Evolutionary conservation across 1,140 invertebrate species (phyloP), one percentile per base, ranked within the genome.

Genomic region (Drosophila obscura): DNA sequence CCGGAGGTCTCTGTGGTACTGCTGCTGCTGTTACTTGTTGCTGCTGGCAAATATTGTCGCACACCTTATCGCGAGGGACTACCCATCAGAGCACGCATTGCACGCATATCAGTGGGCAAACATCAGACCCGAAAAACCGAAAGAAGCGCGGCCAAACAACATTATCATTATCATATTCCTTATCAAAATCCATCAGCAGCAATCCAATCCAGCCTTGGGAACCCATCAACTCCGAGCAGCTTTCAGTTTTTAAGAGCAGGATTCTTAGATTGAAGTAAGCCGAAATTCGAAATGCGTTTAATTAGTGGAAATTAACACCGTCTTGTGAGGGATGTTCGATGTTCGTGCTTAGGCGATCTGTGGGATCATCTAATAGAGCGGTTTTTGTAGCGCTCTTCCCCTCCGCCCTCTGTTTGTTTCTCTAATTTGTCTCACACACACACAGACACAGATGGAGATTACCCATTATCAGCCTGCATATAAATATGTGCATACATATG

Each of bases 381-480:
- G 19, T 19, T 1, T 19, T 19, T 19, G 19, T 19, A 19, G 19
- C 41, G 35, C 15, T 46, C 39, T 35, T 1, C 15, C n/a, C 19
- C 15, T 52, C 50, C 13, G 41, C 13, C 22, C 35, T 80, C 59
- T 81, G 62, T 82, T 82, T 82, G 65, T 52, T 71, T 66, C 76
- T 64, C 71, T 61, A 73, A 80, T 77, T 77, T 77, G 58, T 59
- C 51, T 52, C 35, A 55, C 48, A 74, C 59, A 50, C 64, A 80
- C 51, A 78, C 15, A 52, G n/a, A 35, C 43, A 44, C 53, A 35
- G 60, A 57, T 48, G 61, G 77, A 79, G 61, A 71, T 66, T 65
- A 53, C 55, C 69, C 58, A 83, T 84, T 83, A 83, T 83, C 80
- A 83, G 80, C 58, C 35, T 64, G 19, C 31, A 69, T 16, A 19